A percentile compares a stretch with the other conserved stretches of the same genome.
These are phyloP conservation scores for Hydra vulgaris DNA, from an alignment of 30 jellyfish, hydroid and myxozoan genomes.

Conservation along the genomic window DNA sequence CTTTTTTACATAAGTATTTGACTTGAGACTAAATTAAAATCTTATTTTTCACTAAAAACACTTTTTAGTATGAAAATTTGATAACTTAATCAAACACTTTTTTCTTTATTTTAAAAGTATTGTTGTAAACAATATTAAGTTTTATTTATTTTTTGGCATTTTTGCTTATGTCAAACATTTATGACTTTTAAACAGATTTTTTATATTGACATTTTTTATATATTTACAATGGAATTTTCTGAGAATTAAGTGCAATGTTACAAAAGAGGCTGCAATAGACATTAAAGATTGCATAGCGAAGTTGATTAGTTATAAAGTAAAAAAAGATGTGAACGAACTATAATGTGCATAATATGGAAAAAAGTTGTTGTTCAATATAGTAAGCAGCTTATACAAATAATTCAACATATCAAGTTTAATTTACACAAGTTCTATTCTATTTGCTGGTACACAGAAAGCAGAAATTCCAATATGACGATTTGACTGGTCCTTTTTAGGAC, in stretches of 20 bases:
- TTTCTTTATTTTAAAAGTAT: background rate
- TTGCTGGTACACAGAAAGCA: background rate
- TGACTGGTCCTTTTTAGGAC: conserved; percentile 42
- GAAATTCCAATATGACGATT: background rate
- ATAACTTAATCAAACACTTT: background rate
- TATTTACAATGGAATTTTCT: background rate
- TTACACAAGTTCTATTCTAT: background rate
- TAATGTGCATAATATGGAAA: background rate
- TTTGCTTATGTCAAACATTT: conserved; percentile 4
- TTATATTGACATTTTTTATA: conserved; percentile 3
- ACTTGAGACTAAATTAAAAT: background rate
- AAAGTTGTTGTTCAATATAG: background rate
- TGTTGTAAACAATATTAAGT: background rate
- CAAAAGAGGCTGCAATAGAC: background rate
- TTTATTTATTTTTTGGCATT: background rate
- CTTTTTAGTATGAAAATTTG: background rate
- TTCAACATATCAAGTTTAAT: background rate
- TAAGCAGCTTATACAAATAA: background rate
- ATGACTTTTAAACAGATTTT: conserved; percentile 4
- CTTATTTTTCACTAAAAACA: background rate
- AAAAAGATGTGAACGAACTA: background rate
- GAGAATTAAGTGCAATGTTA: background rate
- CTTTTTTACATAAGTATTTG: background rate
- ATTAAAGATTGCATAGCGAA: background rate
- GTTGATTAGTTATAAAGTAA: background rate